These are phyloP conservation scores for Polia nebulosa DNA, from an alignment of 2,888 invertebrate genomes.

Conservation along the genomic window DNA sequence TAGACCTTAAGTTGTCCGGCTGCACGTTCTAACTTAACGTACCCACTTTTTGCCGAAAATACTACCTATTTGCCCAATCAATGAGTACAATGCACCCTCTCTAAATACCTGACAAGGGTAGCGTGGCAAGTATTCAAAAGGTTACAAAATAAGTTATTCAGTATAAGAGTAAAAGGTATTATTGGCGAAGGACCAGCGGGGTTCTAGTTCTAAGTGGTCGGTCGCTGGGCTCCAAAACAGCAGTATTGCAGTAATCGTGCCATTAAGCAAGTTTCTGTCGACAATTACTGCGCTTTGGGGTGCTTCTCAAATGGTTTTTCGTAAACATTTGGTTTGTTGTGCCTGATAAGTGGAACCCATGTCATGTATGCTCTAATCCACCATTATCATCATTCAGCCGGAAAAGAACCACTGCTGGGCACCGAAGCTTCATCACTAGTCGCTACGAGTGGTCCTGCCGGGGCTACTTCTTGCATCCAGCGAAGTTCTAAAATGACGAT, in stretches of 20 bases:
- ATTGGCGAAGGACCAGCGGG: constrained; percentile 40
- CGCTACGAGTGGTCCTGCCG: too few relatives aligned
- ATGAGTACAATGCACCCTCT: constrained; percentile 7
- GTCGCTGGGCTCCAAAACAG: constrained; percentile 46
- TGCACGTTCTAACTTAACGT: background rate
- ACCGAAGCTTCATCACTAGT: background rate
- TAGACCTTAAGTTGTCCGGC: background rate
- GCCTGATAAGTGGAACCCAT: background rate
- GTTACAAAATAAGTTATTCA: constrained; percentile 4
- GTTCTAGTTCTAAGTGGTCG: constrained; percentile 43
- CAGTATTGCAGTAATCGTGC: constrained; percentile 39
- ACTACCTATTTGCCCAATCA: constrained; percentile 17
- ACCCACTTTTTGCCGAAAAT: background rate
- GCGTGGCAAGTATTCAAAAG: background rate
- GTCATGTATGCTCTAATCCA: too few relatives aligned
- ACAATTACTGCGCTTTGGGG: constrained; percentile 17
- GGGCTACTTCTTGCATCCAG: background rate
- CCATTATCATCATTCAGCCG: background rate
- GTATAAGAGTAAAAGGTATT: constrained; percentile 22
- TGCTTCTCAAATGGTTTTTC: background rate
- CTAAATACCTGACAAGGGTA: constrained; percentile 3
- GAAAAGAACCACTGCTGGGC: background rate
- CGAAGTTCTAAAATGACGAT: background rate
- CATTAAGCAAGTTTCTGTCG: constrained; percentile 16
- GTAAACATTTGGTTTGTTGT: background rate